Percentiles rank a stretch among this genome's conserved stretches.
Evolutionary conservation across 2,113 vertebrate genomes (phyloP).

Genomic region (Aldabrachelys gigantea): DNA sequence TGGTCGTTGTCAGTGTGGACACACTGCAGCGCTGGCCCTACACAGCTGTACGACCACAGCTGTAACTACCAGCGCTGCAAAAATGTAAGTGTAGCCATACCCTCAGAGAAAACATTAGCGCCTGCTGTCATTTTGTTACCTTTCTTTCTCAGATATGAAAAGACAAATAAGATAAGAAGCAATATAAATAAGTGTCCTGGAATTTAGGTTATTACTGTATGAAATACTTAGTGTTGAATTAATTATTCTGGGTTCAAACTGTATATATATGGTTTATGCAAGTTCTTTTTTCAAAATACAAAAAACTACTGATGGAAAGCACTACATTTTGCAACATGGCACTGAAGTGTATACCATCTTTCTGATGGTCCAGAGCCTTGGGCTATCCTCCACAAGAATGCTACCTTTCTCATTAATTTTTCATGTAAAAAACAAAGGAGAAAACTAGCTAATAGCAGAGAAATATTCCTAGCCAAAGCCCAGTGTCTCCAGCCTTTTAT

Average conservation of each 20-base stretch:
- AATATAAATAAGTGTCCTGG: fast-evolving
- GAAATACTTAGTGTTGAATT: not conserved
- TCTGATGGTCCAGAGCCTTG: not conserved
- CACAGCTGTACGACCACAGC: too few species aligned
- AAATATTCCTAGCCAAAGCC: not conserved
- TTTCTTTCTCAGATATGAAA: not conserved
- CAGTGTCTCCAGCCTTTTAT: not conserved
- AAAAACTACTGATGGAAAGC: not conserved
- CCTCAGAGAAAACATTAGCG: fast-evolving
- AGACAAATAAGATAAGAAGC: not conserved
- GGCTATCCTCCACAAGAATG: not conserved
- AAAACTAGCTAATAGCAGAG: fast-evolving
- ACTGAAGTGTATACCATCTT: not conserved
- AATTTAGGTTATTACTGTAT: not conserved
- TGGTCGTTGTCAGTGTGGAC: too few species aligned
- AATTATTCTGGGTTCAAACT: fast-evolving
- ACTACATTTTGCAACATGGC: fast-evolving
- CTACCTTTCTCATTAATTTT: not conserved
- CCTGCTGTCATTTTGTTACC: not conserved
- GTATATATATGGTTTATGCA: not conserved
- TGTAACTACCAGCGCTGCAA: too few species aligned
- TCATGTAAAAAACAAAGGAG: not conserved
- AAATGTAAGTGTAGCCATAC: too few species aligned
- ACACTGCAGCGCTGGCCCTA: too few species aligned
- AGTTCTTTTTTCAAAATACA: not conserved